These are phyloP conservation scores for Zeugodacus cucurbitae DNA, from an alignment of 1,140 invertebrate species.

Conservation along the genomic window DNA sequence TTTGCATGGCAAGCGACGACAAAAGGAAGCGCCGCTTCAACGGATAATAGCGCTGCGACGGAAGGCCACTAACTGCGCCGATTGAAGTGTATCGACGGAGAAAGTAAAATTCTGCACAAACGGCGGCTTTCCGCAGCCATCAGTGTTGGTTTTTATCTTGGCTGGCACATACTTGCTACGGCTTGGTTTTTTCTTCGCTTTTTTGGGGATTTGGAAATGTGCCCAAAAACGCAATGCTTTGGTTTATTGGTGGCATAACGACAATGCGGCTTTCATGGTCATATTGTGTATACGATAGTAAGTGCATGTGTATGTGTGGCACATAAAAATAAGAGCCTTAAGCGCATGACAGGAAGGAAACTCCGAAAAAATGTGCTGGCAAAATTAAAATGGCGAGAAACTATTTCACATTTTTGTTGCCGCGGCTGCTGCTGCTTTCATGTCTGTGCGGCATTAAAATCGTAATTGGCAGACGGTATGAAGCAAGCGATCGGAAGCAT, in stretches of 20 bases:
- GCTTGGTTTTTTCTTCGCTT: too few relatives aligned
- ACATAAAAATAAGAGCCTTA: neutral
- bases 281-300: neutral
- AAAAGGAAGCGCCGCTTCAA: neutral
- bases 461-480: neutral
- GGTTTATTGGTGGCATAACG: slow-evolving; percentile 25
- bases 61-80: slow-evolving; percentile 25
- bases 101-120: neutral
- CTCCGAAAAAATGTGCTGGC: neutral
- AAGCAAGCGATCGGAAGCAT: neutral
- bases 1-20: neutral
- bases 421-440: neutral
- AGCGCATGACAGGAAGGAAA: neutral
- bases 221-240: slow-evolving; percentile 28
- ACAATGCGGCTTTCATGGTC: slow-evolving; percentile 2
- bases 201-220: neutral
- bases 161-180: neutral
- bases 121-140: neutral
- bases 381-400: slow-evolving; percentile 33
- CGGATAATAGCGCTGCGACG: neutral
- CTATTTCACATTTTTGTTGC: neutral
- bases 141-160: neutral
- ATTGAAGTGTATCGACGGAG: slow-evolving; percentile 34
- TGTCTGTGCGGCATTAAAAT: neutral
- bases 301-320: neutral